Evolutionary conservation across 2,888 invertebrate genomes (phyloP).

Genomic region (Lasioglossum zephyrum): DNA sequence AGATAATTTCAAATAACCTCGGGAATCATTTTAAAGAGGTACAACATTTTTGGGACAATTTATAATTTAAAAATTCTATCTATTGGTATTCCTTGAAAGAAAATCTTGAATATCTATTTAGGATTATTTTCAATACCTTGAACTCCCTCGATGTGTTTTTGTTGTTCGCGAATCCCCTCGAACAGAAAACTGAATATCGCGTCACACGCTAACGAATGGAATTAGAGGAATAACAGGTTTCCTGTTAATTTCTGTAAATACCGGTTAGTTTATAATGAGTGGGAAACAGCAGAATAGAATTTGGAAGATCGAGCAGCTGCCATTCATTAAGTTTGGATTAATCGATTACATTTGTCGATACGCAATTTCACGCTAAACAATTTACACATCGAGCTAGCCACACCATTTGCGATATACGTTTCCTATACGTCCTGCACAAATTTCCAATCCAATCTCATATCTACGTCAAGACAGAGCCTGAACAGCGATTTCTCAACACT

Average conservation of each 20-base stretch:
- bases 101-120: no score
- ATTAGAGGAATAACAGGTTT: not conserved
- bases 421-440: conserved; percentile 26
- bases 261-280: not conserved
- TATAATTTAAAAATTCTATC: not conserved
- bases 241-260: not conserved
- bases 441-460: conserved; percentile 49
- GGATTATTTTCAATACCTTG: no score
- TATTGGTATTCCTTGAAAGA: no score
- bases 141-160: not conserved
- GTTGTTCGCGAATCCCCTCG: not conserved
- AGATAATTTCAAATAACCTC: no score
- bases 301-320: not conserved
- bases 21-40: no score
- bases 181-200: not conserved
- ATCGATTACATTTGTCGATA: not conserved
- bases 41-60: no score
- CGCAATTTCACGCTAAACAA: conserved; percentile 19
- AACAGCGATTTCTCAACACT: conserved; percentile 52
- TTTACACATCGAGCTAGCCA: conserved; percentile 23
- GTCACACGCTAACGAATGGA: not conserved
- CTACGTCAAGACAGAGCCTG: conserved; percentile 45
- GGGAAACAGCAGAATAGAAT: not conserved
- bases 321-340: not conserved
- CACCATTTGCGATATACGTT: conserved; percentile 24